phyloP scores from a whole-genome alignment of 2,888 invertebrate genomes.

The Atrina japonica region DNA sequence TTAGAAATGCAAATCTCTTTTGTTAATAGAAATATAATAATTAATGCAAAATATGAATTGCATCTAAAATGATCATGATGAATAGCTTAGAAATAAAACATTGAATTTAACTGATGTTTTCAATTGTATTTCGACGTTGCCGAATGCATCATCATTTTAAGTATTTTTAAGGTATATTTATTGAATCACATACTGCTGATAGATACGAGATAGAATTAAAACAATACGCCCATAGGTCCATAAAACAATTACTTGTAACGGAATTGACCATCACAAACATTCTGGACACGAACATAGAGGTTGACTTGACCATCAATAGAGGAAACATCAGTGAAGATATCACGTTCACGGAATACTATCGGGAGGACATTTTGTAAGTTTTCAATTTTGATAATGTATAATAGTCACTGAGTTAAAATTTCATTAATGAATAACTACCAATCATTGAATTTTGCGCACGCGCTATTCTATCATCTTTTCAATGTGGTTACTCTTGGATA shows the following conservation, averaged over 20 bases:
- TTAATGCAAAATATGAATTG: no score
- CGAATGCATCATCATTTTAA: no score
- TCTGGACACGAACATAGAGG: not conserved
- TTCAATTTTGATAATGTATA: no score
- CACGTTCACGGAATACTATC: not conserved
- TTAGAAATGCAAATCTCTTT: no score
- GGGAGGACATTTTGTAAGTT: not conserved
- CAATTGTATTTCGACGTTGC: no score
- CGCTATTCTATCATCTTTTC: no score
- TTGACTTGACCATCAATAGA: slow-evolving; percentile 9
- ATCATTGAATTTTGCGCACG: no score
- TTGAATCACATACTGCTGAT: slow-evolving; percentile 55
- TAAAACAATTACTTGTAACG: slow-evolving; percentile 70
- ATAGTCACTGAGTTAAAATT: no score
- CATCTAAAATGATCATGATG: no score
- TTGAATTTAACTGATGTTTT: not conserved
- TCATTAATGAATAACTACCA: no score
- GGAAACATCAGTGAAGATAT: slow-evolving; percentile 25
- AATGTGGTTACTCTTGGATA: no score
- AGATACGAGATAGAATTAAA: slow-evolving; percentile 65
- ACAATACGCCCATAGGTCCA: slow-evolving; percentile 75
- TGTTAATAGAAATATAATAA: no score
- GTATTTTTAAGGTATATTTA: slow-evolving; percentile 64
- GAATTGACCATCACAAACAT: slow-evolving; percentile 60
- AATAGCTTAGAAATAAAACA: not conserved